Percentiles rank a stretch among this genome's conserved stretches.
These are phyloP conservation scores for Caenorhabditis afra DNA, from an alignment of 2,888 invertebrate genomes.

Conservation along the genomic window DNA sequence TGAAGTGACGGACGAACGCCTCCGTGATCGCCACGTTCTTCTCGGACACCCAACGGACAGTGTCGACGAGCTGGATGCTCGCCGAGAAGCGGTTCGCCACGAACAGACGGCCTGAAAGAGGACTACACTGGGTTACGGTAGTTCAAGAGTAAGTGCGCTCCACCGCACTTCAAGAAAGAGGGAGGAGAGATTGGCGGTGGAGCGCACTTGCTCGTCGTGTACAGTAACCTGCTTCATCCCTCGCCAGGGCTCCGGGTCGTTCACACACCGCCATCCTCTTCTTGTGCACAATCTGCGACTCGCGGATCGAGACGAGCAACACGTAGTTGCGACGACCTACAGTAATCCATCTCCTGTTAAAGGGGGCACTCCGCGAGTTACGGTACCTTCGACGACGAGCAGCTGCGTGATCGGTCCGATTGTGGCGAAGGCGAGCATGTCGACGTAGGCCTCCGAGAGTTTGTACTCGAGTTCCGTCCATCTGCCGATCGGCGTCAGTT, in stretches of 20 bases:
- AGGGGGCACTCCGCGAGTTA: conserved; percentile 2
- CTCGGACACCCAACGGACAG: conserved; percentile 63
- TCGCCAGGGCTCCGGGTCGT: conserved; percentile 65
- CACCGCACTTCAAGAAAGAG: too few relatives aligned
- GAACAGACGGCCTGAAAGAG: conserved; percentile 66
- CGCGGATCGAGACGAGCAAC: conserved; percentile 62
- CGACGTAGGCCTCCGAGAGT: conserved; percentile 66
- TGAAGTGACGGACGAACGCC: conserved; percentile 63
- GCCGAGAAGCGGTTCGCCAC: conserved; percentile 64
- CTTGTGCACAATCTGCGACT: conserved; percentile 64
- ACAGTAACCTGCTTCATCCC: conserved; percentile 61
- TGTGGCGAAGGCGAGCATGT: conserved; percentile 70
- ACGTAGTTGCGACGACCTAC: conserved; percentile 68
- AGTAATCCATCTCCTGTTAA: not conserved
- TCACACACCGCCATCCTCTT: conserved; percentile 68
- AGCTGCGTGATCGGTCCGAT: conserved; percentile 71
- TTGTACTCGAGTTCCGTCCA: conserved; percentile 72
- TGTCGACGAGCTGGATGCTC: conserved; percentile 67
- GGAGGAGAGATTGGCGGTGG: not conserved
- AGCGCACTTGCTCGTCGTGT: too few relatives aligned
- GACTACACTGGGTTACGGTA: not conserved
- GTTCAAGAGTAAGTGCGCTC: conserved; percentile 8
- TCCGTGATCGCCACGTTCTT: conserved; percentile 67
- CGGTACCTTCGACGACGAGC: conserved; percentile 65
- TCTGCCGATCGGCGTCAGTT: conserved; percentile 66